Base-by-base conservation (phyloP, 92 coral and sea anemone genomes). In the Paragorgia papillata region DNA sequence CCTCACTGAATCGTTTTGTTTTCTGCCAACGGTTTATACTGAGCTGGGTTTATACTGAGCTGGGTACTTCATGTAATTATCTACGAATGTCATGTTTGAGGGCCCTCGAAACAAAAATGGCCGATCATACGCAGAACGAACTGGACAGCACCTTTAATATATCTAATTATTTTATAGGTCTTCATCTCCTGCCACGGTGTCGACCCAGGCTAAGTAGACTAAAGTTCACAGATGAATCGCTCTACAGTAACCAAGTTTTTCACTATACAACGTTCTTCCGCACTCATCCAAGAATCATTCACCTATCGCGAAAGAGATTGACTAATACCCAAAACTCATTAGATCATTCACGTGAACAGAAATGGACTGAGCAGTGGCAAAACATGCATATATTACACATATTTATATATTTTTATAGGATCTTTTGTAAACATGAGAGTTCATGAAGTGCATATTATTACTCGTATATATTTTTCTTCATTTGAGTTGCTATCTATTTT, bases 201-300 rank as follows among this genome's bases (percentile, higher is more conserved):
- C 78, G 17, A 30, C 78, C 19, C 64, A 18, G 7, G 57, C 62
- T 24, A 71, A 71, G 34, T 71, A 71, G 41, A 53, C 34, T 1
- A 22, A 17, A 56, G 17, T 56, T 7, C 30, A 22, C 62, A 22
- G 10, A 56, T 51, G 21, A 22, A 5, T 51, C 17, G 18, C 17
- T 56, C 62, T 3, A 56, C 31, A 22, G 7, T 3, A 7, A 56
- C 19, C 62, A 56, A 7, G 33, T 2, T 22, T 14, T 56, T 56
- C 62, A 2, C 62, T 12, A 13, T 56, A 46, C 12, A 46, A 46
- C 2, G 14, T 46, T 46, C 53, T 46, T n/a, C 53, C 53, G 53
- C 9, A 46, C 53, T 46, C 53, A 46, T 46, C 2, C 53, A 46
- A 2, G 33, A 56, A 56, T 4, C 29, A 56, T 22, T 51, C 58